Evolutionary conservation across 2,797 vertebrate genomes (phyloP).

Genomic region (Dryobates pubescens): DNA sequence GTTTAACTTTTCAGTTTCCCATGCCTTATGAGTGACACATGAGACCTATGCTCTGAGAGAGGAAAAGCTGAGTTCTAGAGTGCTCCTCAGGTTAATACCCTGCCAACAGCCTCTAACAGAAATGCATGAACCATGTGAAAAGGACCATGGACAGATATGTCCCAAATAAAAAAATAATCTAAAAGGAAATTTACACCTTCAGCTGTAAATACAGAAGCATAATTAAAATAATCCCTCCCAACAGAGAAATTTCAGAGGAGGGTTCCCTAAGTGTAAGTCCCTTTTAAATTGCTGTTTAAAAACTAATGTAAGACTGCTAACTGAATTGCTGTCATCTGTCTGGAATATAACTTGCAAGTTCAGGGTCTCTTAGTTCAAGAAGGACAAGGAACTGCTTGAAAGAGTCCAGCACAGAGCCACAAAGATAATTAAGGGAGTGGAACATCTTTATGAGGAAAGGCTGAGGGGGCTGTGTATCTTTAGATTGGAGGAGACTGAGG

Average conservation of each 20-base stretch:
- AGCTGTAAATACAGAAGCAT: not conserved
- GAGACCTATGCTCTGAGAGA: not conserved
- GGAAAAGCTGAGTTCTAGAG: not conserved
- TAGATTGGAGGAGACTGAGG: no score
- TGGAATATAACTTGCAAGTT: constrained; percentile 26
- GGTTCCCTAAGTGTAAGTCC: not conserved
- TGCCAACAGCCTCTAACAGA: not conserved
- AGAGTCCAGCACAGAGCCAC: no score
- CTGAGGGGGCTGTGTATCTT: no score
- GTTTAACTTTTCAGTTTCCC: not conserved
- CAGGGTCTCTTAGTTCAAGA: no score
- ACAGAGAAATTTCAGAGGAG: not conserved
- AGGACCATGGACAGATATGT: not conserved
- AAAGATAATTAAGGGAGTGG: not conserved
- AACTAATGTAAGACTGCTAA: not conserved
- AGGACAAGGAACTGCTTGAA: no score
- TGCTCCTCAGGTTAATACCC: not conserved
- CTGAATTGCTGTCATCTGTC: not conserved
- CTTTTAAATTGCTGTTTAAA: constrained; percentile 31
- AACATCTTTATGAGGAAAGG: no score
- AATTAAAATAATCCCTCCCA: constrained; percentile 32
- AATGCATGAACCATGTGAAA: not conserved
- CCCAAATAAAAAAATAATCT: not conserved
- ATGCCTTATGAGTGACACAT: not conserved
- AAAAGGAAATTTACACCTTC: not conserved